Conservation (phyloP, 2,888 invertebrate species). For the Diadegma fenestrale region DNA sequence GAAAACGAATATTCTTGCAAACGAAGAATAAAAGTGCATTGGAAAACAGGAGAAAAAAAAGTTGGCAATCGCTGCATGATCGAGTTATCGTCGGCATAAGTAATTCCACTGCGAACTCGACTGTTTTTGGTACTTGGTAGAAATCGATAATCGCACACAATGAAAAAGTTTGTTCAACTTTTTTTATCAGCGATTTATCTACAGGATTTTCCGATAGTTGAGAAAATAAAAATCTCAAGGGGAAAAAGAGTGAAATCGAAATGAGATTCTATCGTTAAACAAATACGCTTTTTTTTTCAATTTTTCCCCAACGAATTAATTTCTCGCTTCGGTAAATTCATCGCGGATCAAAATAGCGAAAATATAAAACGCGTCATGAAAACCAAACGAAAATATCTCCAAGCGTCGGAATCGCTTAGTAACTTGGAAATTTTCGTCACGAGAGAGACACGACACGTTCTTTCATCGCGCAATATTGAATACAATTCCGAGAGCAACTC, state of each 20-base stretch:
- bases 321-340: background rate
- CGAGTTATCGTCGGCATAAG: background rate
- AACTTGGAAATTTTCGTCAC: background rate
- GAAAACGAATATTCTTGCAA: constrained; percentile 51
- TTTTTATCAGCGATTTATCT: background rate
- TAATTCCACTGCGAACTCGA: background rate
- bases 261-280: background rate
- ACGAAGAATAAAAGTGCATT: background rate
- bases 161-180: too few species aligned
- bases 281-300: background rate
- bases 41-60: background rate
- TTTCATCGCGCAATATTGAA: constrained; percentile 11
- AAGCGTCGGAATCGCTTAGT: background rate
- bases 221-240: background rate
- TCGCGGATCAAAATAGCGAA: background rate
- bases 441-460: background rate
- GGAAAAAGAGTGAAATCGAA: background rate
- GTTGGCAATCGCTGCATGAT: background rate
- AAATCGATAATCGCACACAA: background rate
- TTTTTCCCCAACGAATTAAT: too few species aligned
- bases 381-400: background rate
- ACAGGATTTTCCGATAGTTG: background rate
- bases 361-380: background rate
- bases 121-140: too few species aligned
- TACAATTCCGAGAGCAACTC: background rate